phyloP scores from a whole-genome alignment of 2,113 vertebrate species.

The Cyanoderma ruficeps region DNA sequence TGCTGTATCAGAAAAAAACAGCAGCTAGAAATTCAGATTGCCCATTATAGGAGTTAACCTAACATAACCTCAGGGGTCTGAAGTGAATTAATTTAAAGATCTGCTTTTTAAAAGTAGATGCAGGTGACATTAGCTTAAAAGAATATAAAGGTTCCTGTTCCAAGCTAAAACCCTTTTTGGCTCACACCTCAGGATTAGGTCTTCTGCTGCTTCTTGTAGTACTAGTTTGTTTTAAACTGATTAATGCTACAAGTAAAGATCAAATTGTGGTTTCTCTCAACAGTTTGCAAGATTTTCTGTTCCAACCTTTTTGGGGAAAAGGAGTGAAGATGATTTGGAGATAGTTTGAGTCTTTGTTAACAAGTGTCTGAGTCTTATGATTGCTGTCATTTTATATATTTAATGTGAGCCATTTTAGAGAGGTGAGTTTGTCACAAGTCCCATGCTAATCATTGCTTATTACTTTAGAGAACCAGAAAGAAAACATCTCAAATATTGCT shows the following conservation, averaged over 20 bases:
- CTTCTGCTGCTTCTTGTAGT: constrained; percentile 2
- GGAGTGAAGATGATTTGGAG: not conserved
- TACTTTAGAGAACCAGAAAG: not conserved
- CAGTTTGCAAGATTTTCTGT: not conserved
- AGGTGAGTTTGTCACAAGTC: not conserved
- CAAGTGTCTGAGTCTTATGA: not conserved
- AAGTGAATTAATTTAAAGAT: constrained; percentile 8
- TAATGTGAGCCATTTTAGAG: not conserved
- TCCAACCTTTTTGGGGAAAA: not conserved
- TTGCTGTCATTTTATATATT: not conserved
- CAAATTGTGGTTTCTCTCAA: not conserved
- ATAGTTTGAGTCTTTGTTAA: not conserved
- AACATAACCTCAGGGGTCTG: constrained; percentile 10
- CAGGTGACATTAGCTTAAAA: not conserved
- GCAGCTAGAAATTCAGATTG: constrained; percentile 48
- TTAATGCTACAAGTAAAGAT: not conserved
- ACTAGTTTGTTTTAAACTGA: constrained; percentile 3
- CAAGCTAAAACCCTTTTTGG: constrained; percentile 28
- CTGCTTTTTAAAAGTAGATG: not conserved
- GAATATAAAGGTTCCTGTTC: not conserved
- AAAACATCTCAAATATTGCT: not conserved
- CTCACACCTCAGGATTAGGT: not conserved
- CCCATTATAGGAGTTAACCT: constrained; percentile 37
- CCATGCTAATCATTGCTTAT: not conserved
- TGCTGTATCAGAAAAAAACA: constrained; percentile 56